These are phyloP conservation scores for Turritopsis dohrnii DNA, from an alignment of 30 jellyfish, hydroid and myxozoan genomes.

Conservation along the genomic window DNA sequence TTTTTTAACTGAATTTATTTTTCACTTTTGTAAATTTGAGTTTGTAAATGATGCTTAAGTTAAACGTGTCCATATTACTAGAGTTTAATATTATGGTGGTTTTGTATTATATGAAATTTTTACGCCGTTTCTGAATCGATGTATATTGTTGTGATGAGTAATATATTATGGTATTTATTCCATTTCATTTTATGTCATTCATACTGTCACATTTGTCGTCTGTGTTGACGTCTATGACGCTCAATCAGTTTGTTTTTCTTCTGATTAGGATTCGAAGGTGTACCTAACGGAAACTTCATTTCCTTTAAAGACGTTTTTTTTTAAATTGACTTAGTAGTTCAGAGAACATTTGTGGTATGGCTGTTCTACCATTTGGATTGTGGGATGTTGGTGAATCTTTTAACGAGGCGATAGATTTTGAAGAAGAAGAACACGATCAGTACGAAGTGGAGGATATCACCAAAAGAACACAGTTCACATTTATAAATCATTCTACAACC, in stretches of 20 bases:
- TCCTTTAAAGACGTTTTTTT: too few relatives aligned
- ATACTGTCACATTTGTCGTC: neutral
- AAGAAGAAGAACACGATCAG: conserved; percentile 70
- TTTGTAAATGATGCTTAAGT: neutral
- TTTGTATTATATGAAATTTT: neutral
- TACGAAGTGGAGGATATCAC: conserved; percentile 30
- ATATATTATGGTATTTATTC: neutral
- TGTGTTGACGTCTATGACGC: too few relatives aligned
- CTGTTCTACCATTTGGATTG: conserved; percentile 54
- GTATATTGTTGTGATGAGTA: neutral
- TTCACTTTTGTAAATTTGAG: neutral
- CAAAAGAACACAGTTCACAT: neutral
- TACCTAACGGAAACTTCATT: too few relatives aligned
- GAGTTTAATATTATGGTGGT: neutral
- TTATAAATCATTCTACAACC: neutral
- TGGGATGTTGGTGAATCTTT: conserved; percentile 65
- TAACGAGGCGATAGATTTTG: conserved; percentile 59
- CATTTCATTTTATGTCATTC: too few relatives aligned
- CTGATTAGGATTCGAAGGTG: too few relatives aligned
- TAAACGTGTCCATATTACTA: neutral
- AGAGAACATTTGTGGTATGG: neutral
- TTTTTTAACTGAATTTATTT: neutral
- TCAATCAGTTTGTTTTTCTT: too few relatives aligned
- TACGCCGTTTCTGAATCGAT: neutral
- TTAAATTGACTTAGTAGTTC: too few relatives aligned